These are phyloP conservation scores for Campoplex capitator DNA, from an alignment of 2,888 invertebrate species.

Conservation along the genomic window DNA sequence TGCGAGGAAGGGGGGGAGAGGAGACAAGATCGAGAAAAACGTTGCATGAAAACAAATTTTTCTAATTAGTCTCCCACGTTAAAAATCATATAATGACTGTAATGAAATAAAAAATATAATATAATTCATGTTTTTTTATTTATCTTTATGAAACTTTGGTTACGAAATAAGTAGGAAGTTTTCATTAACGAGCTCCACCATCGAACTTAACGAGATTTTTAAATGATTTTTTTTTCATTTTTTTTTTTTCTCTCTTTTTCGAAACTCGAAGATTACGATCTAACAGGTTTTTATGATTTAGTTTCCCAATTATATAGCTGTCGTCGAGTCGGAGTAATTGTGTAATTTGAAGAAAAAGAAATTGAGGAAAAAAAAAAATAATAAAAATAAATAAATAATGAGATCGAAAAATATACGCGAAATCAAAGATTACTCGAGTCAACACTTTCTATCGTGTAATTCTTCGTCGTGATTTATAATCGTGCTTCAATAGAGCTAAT, in stretches of 20 bases:
- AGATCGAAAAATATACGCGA: background rate
- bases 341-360: background rate
- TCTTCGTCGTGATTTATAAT: conserved; percentile 56
- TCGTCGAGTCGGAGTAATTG: background rate
- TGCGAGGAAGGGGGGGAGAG: no score
- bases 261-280: background rate
- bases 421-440: conserved; percentile 32
- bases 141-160: background rate
- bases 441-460: conserved; percentile 78
- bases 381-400: background rate
- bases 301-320: background rate
- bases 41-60: background rate
- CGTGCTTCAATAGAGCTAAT: background rate
- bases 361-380: no score
- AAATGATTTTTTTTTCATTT: background rate
- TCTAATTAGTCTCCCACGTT: background rate
- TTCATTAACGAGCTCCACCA: background rate
- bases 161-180: background rate
- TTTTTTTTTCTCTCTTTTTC: background rate
- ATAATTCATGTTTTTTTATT: background rate
- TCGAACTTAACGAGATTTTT: background rate
- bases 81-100: background rate
- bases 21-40: background rate
- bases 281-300: background rate
- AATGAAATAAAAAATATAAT: no score